A percentile compares a stretch with the other conserved stretches of the same genome.
Conservation (phyloP, 2,797 vertebrate genomes). For the Astyanax mexicanus region DNA sequence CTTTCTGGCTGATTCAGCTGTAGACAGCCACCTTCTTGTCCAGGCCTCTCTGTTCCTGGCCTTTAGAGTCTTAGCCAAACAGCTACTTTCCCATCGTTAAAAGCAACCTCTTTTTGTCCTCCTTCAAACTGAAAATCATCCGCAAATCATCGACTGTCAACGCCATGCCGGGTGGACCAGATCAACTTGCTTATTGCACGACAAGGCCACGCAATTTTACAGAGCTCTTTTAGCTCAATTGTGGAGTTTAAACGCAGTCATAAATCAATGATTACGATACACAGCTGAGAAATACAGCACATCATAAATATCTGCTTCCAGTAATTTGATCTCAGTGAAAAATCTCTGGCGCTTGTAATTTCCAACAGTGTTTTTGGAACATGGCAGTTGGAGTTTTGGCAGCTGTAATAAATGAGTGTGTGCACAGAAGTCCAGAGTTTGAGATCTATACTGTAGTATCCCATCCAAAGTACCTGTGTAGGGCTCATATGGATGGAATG, state of each 20-base stretch:
- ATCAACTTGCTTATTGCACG: slow-evolving; percentile 16
- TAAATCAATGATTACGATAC: slow-evolving; percentile 21
- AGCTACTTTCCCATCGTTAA: slow-evolving; percentile 43
- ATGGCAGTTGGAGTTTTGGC: background rate
- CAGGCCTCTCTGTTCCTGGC: slow-evolving; percentile 26
- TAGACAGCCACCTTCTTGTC: slow-evolving; percentile 58
- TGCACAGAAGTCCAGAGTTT: background rate
- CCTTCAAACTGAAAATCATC: slow-evolving; percentile 34
- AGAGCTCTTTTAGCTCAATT: background rate
- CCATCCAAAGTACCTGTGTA: too few relatives aligned
- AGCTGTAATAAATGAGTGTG: background rate
- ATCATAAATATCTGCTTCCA: slow-evolving; percentile 19
- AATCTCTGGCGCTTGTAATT: slow-evolving; percentile 17
- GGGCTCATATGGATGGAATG: too few relatives aligned
- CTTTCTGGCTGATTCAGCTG: slow-evolving; percentile 49
- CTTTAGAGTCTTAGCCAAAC: slow-evolving; percentile 49
- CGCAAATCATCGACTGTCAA: slow-evolving; percentile 40
- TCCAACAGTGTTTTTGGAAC: background rate
- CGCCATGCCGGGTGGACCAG: slow-evolving; percentile 18
- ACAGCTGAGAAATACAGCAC: slow-evolving; percentile 11
- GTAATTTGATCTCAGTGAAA: slow-evolving; percentile 8
- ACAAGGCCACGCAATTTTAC: background rate
- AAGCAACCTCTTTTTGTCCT: slow-evolving; percentile 19
- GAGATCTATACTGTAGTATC: slow-evolving; percentile 4
- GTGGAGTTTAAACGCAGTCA: slow-evolving; percentile 1